phyloP scores from a whole-genome alignment of 2,888 invertebrate species.

The Mamestra brassicae region DNA sequence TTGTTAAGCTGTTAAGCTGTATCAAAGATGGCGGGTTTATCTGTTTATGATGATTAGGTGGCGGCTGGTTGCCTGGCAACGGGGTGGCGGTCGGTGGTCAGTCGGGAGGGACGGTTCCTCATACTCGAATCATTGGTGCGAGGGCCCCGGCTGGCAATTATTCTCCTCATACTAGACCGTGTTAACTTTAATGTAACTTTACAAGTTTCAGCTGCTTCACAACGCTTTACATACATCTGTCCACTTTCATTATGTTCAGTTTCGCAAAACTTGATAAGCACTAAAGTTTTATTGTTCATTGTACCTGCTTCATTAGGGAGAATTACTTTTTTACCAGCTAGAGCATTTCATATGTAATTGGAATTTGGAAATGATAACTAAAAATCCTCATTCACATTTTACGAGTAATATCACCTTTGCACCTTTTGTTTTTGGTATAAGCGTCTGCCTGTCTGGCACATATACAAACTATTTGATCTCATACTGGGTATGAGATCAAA shows the following conservation, averaged over 20 bases:
- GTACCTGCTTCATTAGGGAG: conserved; percentile 54
- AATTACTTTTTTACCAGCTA: conserved; percentile 5
- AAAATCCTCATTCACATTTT: neutral
- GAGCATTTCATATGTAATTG: neutral
- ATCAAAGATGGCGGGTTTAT: conserved; percentile 84
- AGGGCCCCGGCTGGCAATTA: conserved; percentile 84
- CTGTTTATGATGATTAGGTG: conserved; percentile 90
- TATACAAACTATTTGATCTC: too few species aligned
- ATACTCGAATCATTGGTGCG: conserved; percentile 83
- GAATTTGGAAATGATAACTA: neutral
- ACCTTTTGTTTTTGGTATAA: neutral
- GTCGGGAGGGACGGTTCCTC: conserved; percentile 82
- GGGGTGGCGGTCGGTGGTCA: conserved; percentile 88
- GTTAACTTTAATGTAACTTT: conserved; percentile 86
- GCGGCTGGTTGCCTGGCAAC: conserved; percentile 88
- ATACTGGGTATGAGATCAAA: neutral
- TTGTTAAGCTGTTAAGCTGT: conserved; percentile 70
- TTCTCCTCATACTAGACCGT: conserved; percentile 84
- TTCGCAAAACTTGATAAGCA: conserved; percentile 60
- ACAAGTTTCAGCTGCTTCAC: conserved; percentile 71
- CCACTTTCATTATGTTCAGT: conserved; percentile 66
- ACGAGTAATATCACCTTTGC: neutral
- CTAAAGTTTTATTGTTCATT: conserved; percentile 55
- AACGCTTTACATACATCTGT: conserved; percentile 63
- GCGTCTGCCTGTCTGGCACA: too few species aligned